Evolutionary conservation across 2,888 invertebrate genomes (phyloP).

Genomic region (Tiliacea aurago): DNA sequence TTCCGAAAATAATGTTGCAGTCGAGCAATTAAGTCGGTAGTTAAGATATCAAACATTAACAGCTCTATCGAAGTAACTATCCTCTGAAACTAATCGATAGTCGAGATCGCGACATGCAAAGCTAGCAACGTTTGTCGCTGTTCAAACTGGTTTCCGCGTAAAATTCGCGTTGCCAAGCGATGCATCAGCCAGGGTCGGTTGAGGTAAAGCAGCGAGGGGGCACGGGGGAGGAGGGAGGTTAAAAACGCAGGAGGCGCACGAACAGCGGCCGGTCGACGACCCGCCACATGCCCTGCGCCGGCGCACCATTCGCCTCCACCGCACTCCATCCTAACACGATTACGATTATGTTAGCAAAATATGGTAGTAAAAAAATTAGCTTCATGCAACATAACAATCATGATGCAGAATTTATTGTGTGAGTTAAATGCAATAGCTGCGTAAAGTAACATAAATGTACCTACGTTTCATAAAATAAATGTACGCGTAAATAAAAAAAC

Average conservation of each 20-base stretch:
- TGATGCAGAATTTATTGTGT: slow-evolving; percentile 19
- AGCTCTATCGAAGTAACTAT: slow-evolving; percentile 47
- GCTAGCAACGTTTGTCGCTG: slow-evolving; percentile 80
- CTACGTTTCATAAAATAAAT: too few relatives aligned
- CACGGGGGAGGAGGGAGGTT: slow-evolving; percentile 79
- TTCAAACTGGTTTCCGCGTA: slow-evolving; percentile 88
- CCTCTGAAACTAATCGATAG: slow-evolving; percentile 69
- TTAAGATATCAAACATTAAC: slow-evolving; percentile 44
- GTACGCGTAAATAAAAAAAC: slow-evolving; percentile 32
- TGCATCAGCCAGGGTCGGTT: slow-evolving; percentile 87
- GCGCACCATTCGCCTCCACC: slow-evolving; percentile 85
- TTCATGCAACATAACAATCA: slow-evolving; percentile 28
- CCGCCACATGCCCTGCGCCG: slow-evolving; percentile 87
- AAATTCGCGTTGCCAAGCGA: slow-evolving; percentile 89
- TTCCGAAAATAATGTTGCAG: slow-evolving; percentile 36
- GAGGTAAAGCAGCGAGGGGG: slow-evolving; percentile 81
- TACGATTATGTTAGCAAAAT: slow-evolving; percentile 81
- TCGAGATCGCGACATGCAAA: slow-evolving; percentile 74
- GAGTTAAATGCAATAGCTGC: slow-evolving; percentile 18
- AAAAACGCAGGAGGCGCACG: slow-evolving; percentile 88
- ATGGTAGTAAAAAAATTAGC: slow-evolving; percentile 57
- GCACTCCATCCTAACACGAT: slow-evolving; percentile 82
- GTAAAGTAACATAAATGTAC: slow-evolving; percentile 29
- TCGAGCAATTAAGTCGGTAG: slow-evolving; percentile 23
- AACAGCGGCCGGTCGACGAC: slow-evolving; percentile 89